A percentile compares a stretch with the other conserved stretches of the same genome.
phyloP scores from a whole-genome alignment of 2,113 vertebrate genomes.

The Apaloderma vittatum region DNA sequence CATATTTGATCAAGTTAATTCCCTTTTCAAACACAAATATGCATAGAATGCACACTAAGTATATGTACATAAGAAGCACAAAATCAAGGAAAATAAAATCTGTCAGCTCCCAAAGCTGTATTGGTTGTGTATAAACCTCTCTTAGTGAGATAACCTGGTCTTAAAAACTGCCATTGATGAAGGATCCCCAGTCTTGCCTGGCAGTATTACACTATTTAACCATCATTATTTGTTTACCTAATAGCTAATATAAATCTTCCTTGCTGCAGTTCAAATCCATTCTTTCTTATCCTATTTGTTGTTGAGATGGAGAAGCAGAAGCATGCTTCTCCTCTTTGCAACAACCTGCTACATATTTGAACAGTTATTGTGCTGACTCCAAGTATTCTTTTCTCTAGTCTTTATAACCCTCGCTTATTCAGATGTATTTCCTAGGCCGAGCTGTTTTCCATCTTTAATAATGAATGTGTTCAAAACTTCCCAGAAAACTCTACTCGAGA shows the following conservation, averaged over 20 bases:
- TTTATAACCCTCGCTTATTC: background rate
- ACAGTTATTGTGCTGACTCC: background rate
- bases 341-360: background rate
- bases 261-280: background rate
- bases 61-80: background rate
- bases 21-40: constrained; percentile 8
- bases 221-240: background rate
- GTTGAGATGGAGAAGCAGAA: background rate
- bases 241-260: background rate
- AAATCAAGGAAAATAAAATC: constrained; percentile 2
- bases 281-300: background rate
- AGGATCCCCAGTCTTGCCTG: background rate
- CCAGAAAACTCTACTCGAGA: background rate
- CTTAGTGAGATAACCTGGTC: background rate
- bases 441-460: background rate
- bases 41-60: background rate
- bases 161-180: background rate
- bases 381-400: background rate
- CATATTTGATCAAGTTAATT: constrained; percentile 6
- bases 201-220: background rate
- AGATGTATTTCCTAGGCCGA: background rate
- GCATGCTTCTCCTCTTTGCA: background rate
- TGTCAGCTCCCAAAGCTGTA: background rate
- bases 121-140: background rate
- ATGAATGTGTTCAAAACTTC: fast-evolving